Evolutionary conservation across 2,888 invertebrate species (phyloP), one percentile per base, ranked within the genome.

Genomic region (Odontomyia ornata): DNA sequence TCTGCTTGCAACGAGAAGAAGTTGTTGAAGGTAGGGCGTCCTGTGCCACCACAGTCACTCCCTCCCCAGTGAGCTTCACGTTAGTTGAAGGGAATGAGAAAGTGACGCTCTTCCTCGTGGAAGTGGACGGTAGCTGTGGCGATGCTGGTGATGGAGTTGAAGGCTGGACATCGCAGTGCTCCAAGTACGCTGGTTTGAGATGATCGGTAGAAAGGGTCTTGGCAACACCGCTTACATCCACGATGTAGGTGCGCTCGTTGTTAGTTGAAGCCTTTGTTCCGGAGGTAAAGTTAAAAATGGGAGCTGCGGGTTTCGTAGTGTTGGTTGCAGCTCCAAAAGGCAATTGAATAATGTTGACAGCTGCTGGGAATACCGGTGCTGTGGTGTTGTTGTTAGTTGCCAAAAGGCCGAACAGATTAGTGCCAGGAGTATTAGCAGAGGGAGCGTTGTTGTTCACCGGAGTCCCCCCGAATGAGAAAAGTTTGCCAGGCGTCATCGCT

Each of bases 401-500:
- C 27, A 62, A 0, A 23, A 27, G 62, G 27, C 75, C 75, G 13
- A 75, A 75, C 4, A 75, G 18, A 75, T 75, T 75, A 47, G 62
- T 23, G 15, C 23, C 9, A 1, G 46, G 47, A 30, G 57, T 23
- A 15, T n/a, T 18, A 27, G 25, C 56, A 3, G 72, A 5, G 13
- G 56, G 9, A 4, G 7, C 21, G 28, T 71, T 71, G 23, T 57
- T 73, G n/a, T 60, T 73, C 15, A 36, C 73, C 23, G 73, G 57
- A 13, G 43, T 18, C 3, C 15, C 57, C 2, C 73, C 73, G 60
- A 73, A 73, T 13, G 57, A 36, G 23, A 73, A 73, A 1, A 73
- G 60, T 57, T 73, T 73, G 13, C 73, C 73, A 11, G 73, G 73
- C 5, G 73, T 73, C 30, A 57, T 75, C 13, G 64, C 47, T 25